Evolutionary conservation across 2,888 invertebrate genomes (phyloP), one percentile per base, ranked within the genome.

Genomic region (Leucophenga montana): DNA sequence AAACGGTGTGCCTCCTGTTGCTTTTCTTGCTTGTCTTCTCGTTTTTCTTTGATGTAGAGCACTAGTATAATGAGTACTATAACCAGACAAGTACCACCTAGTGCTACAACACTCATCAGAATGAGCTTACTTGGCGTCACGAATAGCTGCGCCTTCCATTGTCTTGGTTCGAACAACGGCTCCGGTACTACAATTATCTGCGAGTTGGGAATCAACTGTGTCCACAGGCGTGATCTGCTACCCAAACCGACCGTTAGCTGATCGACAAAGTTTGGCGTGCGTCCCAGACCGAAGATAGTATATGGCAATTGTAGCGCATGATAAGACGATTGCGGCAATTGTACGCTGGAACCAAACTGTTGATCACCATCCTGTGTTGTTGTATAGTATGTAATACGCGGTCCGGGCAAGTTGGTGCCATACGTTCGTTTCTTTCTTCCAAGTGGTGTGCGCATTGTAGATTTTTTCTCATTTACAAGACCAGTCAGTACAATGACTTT

Each of bases 241-340:
- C 92, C 92, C 64, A 95, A 89, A 9, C 96, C 95, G 1, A 97
- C 95, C 68, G 92, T 93, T 46, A 99, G 89, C 13, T 92, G 92
- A 85, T 99, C 98, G 0, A 99, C 95, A 90, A 99, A 99, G 89
- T 99, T 99, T 1, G 99, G 98, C 48, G 97, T 97, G 71, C 97
- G 92, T 2, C 99, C 99, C n/a, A 99, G 90, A 1, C 99, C 99
- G 89, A 99, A 99, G 75, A 97, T 94, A 0, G 95, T 95, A 88
- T 97, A 99, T 0, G 99, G 99, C 69, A 98, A 89, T 88, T 97
- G 97, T n/a, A 99, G 90, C 1, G 97, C 93, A 87, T 95, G 95
- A 87, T 98, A 95, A 1, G 97, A 95, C 27, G 97, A 96, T 88
- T 98, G 97, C 0, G 97, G 94, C 61, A 98, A 88, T 87, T 99